phyloP scores from a whole-genome alignment of 1,140 invertebrate species.

The Anastrepha obliqua region DNA sequence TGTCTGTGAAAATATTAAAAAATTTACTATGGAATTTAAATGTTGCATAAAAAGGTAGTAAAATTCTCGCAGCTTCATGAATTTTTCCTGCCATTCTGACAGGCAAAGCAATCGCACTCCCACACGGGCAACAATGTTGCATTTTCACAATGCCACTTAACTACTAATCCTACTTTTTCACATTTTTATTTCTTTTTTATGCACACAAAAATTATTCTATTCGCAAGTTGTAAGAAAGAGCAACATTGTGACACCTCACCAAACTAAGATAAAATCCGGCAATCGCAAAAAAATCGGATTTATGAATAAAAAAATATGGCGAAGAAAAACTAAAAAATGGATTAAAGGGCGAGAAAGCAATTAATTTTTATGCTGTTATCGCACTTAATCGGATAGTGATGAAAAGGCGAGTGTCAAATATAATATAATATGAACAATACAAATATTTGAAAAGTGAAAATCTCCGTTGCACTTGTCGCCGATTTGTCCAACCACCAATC shows the following conservation, averaged over 20 bases:
- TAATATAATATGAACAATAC: not conserved
- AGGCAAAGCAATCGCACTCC: not conserved
- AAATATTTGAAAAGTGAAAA: not conserved
- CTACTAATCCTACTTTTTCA: not conserved
- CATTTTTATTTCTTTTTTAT: slow-evolving; percentile 15
- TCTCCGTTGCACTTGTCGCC: slow-evolving; percentile 8
- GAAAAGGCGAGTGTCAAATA: not conserved
- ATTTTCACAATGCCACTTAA: slow-evolving; percentile 42
- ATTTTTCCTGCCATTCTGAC: not conserved
- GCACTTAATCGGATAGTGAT: slow-evolving; percentile 31
- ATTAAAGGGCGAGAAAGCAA: not conserved
- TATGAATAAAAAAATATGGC: not conserved
- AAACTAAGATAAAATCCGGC: not conserved
- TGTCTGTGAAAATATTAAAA: not conserved
- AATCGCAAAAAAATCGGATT: not conserved
- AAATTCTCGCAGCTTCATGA: not conserved
- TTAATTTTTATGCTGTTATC: slow-evolving; percentile 33
- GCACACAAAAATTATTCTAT: not conserved
- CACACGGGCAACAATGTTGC: not conserved
- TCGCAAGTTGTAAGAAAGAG: not conserved
- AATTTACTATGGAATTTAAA: not conserved
- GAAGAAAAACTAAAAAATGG: not conserved
- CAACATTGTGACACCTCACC: not conserved
- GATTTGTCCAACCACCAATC: not conserved
- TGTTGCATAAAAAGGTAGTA: slow-evolving; percentile 35